Conservation (phyloP, 2,797 vertebrate species). For the Poecilia wingei region DNA sequence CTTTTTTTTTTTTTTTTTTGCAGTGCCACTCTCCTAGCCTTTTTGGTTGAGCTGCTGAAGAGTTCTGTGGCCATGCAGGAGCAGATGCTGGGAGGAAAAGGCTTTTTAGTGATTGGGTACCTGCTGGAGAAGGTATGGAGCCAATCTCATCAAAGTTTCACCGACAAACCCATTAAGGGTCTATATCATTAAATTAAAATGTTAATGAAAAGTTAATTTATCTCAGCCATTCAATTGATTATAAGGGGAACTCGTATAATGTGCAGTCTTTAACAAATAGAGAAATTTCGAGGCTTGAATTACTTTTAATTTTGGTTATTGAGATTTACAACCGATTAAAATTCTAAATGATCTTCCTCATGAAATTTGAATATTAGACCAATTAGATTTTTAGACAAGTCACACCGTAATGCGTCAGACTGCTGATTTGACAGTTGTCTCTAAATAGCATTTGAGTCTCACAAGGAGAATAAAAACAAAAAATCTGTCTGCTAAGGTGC, state of each 20-base stretch:
- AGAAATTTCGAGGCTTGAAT: neutral
- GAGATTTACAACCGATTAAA: neutral
- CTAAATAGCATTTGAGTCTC: neutral
- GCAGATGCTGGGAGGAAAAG: slow-evolving; percentile 97
- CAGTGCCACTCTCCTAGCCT: slow-evolving; percentile 88
- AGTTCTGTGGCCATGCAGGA: slow-evolving; percentile 98
- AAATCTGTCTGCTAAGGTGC: neutral
- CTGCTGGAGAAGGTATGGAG: slow-evolving; percentile 92
- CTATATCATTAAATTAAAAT: neutral
- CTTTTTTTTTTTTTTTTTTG: slow-evolving; percentile 35
- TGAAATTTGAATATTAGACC: neutral
- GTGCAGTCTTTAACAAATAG: neutral
- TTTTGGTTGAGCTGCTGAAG: slow-evolving; percentile 95
- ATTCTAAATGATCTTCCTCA: neutral
- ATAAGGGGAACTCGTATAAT: neutral
- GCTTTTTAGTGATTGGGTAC: slow-evolving; percentile 96
- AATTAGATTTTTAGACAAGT: neutral
- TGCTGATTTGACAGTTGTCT: neutral
- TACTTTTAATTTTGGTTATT: neutral
- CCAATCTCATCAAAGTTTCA: neutral
- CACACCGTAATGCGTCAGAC: neutral
- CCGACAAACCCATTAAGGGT: neutral
- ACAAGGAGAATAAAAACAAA: neutral
- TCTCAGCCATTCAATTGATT: neutral
- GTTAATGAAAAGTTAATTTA: neutral